Conservation (phyloP, 2,797 vertebrate species). For the Alosa sapidissima region DNA sequence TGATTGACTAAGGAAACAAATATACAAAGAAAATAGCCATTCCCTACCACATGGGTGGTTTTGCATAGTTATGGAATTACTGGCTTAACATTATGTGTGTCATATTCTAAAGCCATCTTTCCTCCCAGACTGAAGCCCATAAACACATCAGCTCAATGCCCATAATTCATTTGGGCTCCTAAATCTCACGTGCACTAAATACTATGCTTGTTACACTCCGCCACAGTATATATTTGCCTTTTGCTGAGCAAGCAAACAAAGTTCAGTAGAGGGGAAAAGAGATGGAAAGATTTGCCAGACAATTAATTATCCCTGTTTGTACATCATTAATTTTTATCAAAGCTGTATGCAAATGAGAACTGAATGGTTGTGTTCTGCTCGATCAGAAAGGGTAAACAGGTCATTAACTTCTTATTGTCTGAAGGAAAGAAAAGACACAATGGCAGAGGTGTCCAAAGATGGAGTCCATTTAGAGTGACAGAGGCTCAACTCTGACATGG, state of each 20-base stretch:
- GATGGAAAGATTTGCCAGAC: slow-evolving; percentile 55
- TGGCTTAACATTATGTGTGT: slow-evolving; percentile 43
- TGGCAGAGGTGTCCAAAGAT: neutral
- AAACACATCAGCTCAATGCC: slow-evolving; percentile 48
- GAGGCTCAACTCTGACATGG: neutral
- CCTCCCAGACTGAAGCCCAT: slow-evolving; percentile 41
- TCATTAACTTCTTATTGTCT: slow-evolving; percentile 57
- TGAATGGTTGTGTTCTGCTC: slow-evolving; percentile 49
- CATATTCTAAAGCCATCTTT: slow-evolving; percentile 38
- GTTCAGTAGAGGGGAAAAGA: slow-evolving; percentile 48
- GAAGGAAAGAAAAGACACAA: slow-evolving; percentile 31
- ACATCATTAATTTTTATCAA: slow-evolving; percentile 75
- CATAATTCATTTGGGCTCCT: slow-evolving; percentile 49
- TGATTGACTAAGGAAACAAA: no score
- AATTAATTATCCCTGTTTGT: slow-evolving; percentile 73
- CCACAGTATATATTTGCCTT: slow-evolving; percentile 49
- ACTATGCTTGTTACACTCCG: slow-evolving; percentile 51
- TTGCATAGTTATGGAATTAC: slow-evolving; percentile 50
- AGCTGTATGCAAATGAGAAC: slow-evolving; percentile 61
- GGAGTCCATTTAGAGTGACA: neutral
- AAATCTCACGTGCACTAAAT: slow-evolving; percentile 51
- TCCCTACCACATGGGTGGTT: slow-evolving; percentile 4
- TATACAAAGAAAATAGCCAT: neutral
- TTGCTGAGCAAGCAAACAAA: slow-evolving; percentile 58
- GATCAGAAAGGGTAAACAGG: slow-evolving; percentile 62